These are phyloP conservation scores for Drosophila nasuta DNA, from an alignment of 1,140 invertebrate species.

Conservation along the genomic window DNA sequence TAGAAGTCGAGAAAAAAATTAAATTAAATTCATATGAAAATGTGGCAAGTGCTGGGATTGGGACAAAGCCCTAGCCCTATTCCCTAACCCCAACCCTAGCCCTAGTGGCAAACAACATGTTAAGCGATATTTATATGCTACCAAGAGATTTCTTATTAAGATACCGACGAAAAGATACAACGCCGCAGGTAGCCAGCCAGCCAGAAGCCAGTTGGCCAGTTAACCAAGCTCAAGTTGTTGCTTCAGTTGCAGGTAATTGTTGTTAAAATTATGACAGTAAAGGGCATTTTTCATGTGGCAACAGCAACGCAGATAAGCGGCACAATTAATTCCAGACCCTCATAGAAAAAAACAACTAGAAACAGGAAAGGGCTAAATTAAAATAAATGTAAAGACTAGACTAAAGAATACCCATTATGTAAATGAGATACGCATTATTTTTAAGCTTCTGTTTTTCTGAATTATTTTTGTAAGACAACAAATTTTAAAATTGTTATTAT, in stretches of 20 bases:
- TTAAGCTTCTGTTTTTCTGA: no score
- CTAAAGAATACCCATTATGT: conserved; percentile 12
- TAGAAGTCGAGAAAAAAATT: conserved; percentile 33
- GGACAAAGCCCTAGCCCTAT: conserved; percentile 6
- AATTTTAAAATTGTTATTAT: no score
- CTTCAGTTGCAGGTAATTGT: conserved; percentile 53
- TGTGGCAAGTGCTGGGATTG: conserved; percentile 51
- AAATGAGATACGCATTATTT: neutral
- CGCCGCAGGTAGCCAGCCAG: conserved; percentile 49
- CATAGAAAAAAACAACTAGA: conserved; percentile 21
- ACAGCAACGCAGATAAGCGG: conserved; percentile 36
- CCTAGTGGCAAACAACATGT: conserved; percentile 49
- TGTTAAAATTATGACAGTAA: conserved; percentile 61
- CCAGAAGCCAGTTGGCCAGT: conserved; percentile 40
- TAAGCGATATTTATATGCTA: conserved; percentile 75
- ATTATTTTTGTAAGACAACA: no score
- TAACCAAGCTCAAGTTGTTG: neutral
- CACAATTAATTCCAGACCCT: conserved; percentile 52
- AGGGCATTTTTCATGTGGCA: conserved; percentile 56
- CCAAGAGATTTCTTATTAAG: conserved; percentile 74
- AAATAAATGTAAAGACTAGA: neutral
- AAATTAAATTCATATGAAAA: conserved; percentile 66
- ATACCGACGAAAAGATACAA: conserved; percentile 36
- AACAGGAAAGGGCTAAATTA: conserved; percentile 8
- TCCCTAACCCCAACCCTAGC: conserved; percentile 3